Evolutionary conservation across 2,888 invertebrate species (phyloP), one percentile per base, ranked within the genome.

Genomic region (Catocala fraxini): DNA sequence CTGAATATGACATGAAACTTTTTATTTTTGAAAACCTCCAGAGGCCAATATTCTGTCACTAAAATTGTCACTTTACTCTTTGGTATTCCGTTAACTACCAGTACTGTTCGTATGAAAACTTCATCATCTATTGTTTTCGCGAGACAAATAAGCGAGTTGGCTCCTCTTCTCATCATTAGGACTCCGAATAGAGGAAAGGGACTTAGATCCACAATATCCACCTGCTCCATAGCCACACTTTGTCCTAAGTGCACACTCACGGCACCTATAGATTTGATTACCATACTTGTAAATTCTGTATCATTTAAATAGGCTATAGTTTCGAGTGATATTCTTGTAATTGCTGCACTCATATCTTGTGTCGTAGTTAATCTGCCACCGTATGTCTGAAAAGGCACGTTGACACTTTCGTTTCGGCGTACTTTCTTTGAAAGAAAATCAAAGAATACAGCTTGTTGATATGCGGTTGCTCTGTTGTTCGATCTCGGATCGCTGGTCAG

Each of bases 101-200:
- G 11, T 0, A 73, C 69, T 3, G 53, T 25, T 0, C 46, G 35
- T 35, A 73, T 6, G 34, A 73, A 74, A 5, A 10, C 56, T 42
- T 57, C 55, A 6, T 75, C 75, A 5, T 69, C n/a, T 1, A 5
- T 1, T 4, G 54, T 53, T 48, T 69, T 66, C 0, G 57, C 66
- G 34, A 66, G 60, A 76, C 88, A 90, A 58, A 86, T 85, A 13
- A 93, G 80, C 0, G 71, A 78, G 65, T 85, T 77, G 5, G 77
- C 69, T 47, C 89, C 87, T 43, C 86, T 84, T 72, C 89, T 90
- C 45, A 95, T 84, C 71, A 95, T 71, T 47, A 89, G 82, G 48
- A 95, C 77, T 0, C 95, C 95, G 56, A 95, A 88, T 41, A 95
- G 69, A 0, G 95, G 95, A 79, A 95, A 94, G 3, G 93, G 91